phyloP scores from a whole-genome alignment of 2,113 vertebrate genomes.

The Myrmecophaga tridactyla region DNA sequence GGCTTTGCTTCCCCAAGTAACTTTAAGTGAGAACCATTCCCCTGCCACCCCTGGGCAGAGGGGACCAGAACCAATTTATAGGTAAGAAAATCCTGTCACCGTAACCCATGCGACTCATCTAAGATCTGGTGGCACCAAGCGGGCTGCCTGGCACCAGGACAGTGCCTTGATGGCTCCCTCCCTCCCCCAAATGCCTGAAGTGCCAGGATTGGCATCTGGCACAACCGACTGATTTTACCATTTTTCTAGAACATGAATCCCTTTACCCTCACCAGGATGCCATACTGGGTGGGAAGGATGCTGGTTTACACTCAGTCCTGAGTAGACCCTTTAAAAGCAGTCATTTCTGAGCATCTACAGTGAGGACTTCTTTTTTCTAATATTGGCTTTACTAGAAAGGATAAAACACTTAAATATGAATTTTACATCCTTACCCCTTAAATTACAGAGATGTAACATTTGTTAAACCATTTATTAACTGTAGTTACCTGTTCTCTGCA shows the following conservation, averaged over 20 bases:
- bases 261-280: too few relatives aligned
- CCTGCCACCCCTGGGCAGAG: not conserved
- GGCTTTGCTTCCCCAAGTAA: not conserved
- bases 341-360: not conserved
- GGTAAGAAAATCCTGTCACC: not conserved
- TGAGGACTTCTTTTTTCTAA: not conserved
- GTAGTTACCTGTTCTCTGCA: not conserved
- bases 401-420: too few relatives aligned
- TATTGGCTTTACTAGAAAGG: not conserved
- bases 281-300: fast-evolving
- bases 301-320: not conserved
- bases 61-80: not conserved
- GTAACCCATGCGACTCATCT: fast-evolving
- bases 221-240: too few relatives aligned
- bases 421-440: not conserved
- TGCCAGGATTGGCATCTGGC: not conserved
- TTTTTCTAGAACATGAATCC: not conserved
- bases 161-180: not conserved
- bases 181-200: not conserved
- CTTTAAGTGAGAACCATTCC: not conserved
- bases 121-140: too few relatives aligned
- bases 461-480: not conserved
- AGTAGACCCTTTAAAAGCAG: too few relatives aligned
- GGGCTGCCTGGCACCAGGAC: too few relatives aligned
- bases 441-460: not conserved